Evolutionary conservation across 1,140 invertebrate species (phyloP), one percentile per base, ranked within the genome.

Genomic region (Diachasmimorpha longicaudata): DNA sequence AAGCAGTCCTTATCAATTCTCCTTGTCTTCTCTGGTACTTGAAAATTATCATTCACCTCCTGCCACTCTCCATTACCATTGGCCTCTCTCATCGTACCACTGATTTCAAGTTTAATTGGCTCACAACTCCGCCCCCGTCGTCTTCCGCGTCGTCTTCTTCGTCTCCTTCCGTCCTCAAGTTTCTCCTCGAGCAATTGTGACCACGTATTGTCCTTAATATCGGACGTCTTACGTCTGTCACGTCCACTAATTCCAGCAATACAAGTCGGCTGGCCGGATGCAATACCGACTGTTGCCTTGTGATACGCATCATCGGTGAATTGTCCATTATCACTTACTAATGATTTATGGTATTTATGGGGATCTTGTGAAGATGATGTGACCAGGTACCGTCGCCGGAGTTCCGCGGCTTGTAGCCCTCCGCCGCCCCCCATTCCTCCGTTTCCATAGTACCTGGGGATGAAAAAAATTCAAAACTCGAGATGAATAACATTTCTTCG

Each of bases 381-480:
- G 19, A 39, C 16, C 83, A 80, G 82, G 81, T 84, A 81, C 83
- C 84, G 83, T 83, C 85, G 85, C 84, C 85, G 88, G 86, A 88
- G 84, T 82, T 89, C 84, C 85, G 85, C 87, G 86, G 88, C 88
- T 83, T 85, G 86, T 85, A 87, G 87, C 88, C 88, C 87, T 89
- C 87, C 88, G 87, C 87, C 87, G 86, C 84, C 87, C 87, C 85
- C 88, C 88, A 89, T 89, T 79, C 87, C 88, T 84, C 87, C 83
- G 84, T 84, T 89, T 87, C 88, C 88, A 89, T 89, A 89, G 88
- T 89, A 89, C 81, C 88, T 89, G 58, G 80, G 80, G 66, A 37
- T 58, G 42, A 52, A 23, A 63, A 14, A 72, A 9, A 76, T 31
- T 31, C 2, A 31, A 6, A 6, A 2, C 2, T 31, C 31, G 6